phyloP scores from a whole-genome alignment of 2,888 invertebrate species.

The Cremastobaeus sp. region DNA sequence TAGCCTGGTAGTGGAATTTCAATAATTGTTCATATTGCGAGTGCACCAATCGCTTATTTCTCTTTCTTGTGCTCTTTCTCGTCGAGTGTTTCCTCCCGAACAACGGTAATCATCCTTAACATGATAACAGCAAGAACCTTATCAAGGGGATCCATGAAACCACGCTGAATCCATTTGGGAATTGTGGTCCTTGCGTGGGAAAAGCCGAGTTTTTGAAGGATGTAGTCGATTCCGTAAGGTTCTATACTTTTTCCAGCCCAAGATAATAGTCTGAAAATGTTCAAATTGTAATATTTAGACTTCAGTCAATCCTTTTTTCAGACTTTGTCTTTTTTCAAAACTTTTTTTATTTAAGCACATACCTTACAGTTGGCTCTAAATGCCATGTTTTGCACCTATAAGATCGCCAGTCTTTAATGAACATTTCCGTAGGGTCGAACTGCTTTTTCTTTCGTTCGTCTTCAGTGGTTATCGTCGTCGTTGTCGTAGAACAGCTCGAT shows the following conservation, averaged over 20 bases:
- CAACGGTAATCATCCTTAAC: conserved; percentile 82
- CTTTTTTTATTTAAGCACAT: conserved; percentile 13
- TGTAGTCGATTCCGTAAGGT: conserved; percentile 98
- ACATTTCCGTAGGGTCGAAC: conserved; percentile 81
- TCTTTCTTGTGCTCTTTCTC: conserved; percentile 72
- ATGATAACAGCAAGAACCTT: conserved; percentile 91
- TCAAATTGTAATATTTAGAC: too few species aligned
- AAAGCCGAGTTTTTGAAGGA: conserved; percentile 97
- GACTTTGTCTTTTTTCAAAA: not conserved
- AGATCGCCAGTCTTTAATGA: conserved; percentile 91
- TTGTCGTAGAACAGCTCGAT: conserved; percentile 62
- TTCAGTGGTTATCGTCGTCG: conserved; percentile 67
- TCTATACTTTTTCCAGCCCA: conserved; percentile 98
- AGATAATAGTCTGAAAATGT: conserved; percentile 83
- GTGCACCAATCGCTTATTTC: conserved; percentile 65
- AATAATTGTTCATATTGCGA: too few species aligned
- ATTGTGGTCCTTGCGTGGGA: conserved; percentile 98
- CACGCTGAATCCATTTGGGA: conserved; percentile 99
- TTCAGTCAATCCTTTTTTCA: too few species aligned
- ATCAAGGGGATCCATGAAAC: conserved; percentile 98
- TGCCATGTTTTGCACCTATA: conserved; percentile 98
- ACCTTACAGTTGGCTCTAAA: conserved; percentile 94
- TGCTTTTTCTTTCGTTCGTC: conserved; percentile 77
- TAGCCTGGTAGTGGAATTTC: too few species aligned
- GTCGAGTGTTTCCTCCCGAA: conserved; percentile 75